phyloP scores from a whole-genome alignment of 2,113 vertebrate species.

The Melozone crissalis region DNA sequence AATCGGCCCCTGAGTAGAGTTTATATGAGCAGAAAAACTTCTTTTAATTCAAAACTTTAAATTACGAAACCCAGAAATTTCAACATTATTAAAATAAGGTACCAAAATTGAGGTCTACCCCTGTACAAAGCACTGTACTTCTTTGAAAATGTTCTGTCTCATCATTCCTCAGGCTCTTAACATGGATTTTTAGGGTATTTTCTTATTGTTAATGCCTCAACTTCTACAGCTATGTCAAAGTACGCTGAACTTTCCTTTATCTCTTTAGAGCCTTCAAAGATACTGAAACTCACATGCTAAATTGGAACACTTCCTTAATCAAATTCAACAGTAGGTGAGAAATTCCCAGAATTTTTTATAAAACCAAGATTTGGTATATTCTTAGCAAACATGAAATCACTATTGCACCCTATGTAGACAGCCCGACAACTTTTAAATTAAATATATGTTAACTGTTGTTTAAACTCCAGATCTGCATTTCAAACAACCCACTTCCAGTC shows the following conservation, averaged over 20 bases:
- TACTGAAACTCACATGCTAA: neutral
- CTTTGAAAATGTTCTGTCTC: neutral
- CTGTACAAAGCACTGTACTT: neutral
- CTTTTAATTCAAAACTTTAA: neutral
- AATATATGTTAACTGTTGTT: neutral
- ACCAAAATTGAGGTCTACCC: neutral
- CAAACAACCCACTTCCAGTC: neutral
- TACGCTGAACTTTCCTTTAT: neutral
- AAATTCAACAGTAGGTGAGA: neutral
- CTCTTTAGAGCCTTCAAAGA: neutral
- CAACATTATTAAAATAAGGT: neutral
- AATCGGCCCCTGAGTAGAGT: slow-evolving; percentile 83
- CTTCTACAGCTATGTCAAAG: neutral
- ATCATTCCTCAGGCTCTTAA: neutral
- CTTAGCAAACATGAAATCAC: neutral
- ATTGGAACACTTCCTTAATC: neutral
- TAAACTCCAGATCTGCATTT: neutral
- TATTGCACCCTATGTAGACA: neutral
- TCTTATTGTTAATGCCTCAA: neutral
- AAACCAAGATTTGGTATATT: neutral
- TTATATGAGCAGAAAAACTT: neutral
- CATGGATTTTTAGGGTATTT: neutral
- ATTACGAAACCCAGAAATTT: neutral
- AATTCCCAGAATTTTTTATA: neutral
- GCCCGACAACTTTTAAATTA: neutral